These are phyloP conservation scores for Microchirus variegatus DNA, from an alignment of 2,797 vertebrate species.

Conservation along the genomic window DNA sequence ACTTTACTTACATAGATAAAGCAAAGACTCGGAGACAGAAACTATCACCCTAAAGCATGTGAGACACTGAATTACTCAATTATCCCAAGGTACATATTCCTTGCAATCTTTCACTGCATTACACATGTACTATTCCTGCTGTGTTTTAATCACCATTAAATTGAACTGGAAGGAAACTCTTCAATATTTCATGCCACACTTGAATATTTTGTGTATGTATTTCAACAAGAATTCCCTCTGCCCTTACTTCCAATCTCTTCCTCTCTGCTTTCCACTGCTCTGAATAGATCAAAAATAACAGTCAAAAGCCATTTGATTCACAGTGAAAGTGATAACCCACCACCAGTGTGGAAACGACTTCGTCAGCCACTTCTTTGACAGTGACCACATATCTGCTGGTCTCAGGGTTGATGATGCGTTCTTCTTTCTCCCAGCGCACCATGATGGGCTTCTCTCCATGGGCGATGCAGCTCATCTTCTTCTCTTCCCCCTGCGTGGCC, in stretches of 20 bases:
- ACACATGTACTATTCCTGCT: constrained; percentile 28
- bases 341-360: constrained; percentile 96
- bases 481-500: constrained; percentile 97
- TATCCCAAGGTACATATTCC: constrained; percentile 16
- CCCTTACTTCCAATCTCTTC: background rate
- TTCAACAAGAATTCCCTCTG: constrained; percentile 5
- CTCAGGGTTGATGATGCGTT: constrained; percentile 97
- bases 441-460: constrained; percentile 99
- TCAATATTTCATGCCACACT: constrained; percentile 48
- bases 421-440: constrained; percentile 99
- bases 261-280: constrained; percentile 23
- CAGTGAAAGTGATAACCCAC: constrained; percentile 68
- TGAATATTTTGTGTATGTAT: constrained; percentile 29
- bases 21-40: background rate
- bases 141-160: constrained; percentile 47
- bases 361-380: constrained; percentile 94
- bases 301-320: background rate
- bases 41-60: constrained; percentile 5
- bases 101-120: constrained; percentile 15
- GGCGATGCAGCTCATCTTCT: constrained; percentile 95
- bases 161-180: constrained; percentile 24
- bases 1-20: constrained; percentile 6
- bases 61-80: constrained; percentile 11
- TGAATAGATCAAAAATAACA: constrained; percentile 3
- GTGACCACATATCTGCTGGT: constrained; percentile 96